These are phyloP conservation scores for Bembecia ichneumoniformis DNA, from an alignment of 2,888 invertebrate species.

Conservation along the genomic window DNA sequence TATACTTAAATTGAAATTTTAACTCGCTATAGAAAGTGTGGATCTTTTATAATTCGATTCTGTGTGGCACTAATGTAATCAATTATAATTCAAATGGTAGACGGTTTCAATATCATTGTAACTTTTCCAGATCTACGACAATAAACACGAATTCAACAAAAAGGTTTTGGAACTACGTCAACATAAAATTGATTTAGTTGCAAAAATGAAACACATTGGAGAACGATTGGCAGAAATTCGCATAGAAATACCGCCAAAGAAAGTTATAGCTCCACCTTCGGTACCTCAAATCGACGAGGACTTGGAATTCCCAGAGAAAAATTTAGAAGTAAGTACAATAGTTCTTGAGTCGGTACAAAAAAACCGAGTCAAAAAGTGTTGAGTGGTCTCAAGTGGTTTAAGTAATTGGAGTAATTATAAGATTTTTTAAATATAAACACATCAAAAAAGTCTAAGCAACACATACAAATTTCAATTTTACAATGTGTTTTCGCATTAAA, in stretches of 20 bases:
- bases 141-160: constrained; percentile 48
- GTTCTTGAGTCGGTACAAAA: not conserved
- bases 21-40: no score
- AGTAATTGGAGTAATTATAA: no score
- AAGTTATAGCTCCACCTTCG: constrained; percentile 50
- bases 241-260: constrained; percentile 66
- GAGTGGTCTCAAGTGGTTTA: no score
- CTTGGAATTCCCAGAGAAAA: constrained; percentile 72
- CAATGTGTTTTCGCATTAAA: no score
- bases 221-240: constrained; percentile 69
- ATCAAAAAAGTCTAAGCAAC: no score
- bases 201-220: constrained; percentile 42
- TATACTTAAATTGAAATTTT: no score
- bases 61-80: no score
- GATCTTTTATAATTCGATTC: no score
- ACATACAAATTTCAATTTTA: no score
- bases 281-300: constrained; percentile 62
- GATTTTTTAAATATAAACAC: no score
- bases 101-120: not conserved
- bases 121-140: constrained; percentile 44
- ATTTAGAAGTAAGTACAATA: constrained; percentile 56
- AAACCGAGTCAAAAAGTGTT: no score
- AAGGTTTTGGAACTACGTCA: constrained; percentile 50
- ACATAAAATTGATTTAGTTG: constrained; percentile 42
- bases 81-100: no score